Evolutionary conservation across 2,113 vertebrate genomes (phyloP), one percentile per base, ranked within the genome.

Genomic region (Lagenorhynchus albirostris): DNA sequence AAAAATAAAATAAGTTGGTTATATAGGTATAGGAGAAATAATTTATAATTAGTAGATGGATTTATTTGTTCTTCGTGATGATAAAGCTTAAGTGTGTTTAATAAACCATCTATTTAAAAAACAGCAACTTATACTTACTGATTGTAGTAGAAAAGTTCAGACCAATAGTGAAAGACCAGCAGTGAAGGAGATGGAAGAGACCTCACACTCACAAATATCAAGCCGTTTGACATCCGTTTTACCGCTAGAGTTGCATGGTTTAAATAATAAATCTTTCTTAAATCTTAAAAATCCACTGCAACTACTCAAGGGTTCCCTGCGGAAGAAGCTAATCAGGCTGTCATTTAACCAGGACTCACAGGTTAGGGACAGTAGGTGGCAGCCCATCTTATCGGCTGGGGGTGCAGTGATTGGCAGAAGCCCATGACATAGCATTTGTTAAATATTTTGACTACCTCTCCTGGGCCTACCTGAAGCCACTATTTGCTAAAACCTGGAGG

Each of bases 31-130:
- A 62, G 50, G 26, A 87, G 13, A 87, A 81, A n/a, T 85, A 12
- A 63, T 84, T 87, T 90, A 14, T 70, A 88, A 50, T 31, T 50
- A 65, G 25, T 36, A 95, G 11, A 0, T 92, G 77, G 58, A 76
- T 82, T 96, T 95, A 38, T 58, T 29, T 97, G 44, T 82, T 95
- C 10, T 94, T 95, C 9, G 33, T 84, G 21, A 21, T 60, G 8
- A 88, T 74, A 83, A 68, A 74, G 3, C 8, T 73, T 93, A 84
- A 89, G 15, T 47, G 11, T 70, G 15, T 89, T 83, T 82, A 10
- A 73, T 94, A 63, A 29, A 20, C 2, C 6, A 44, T 23, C 65
- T 84, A n/a, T 26, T 71, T 65, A 29, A 62, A 89, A 50, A 41
- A 50, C 3, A 91, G 6, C 20, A 97, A 60, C 23, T 71, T 91